These are phyloP conservation scores for Anthophora plumipes DNA, from an alignment of 2,888 invertebrate genomes.

Conservation along the genomic window DNA sequence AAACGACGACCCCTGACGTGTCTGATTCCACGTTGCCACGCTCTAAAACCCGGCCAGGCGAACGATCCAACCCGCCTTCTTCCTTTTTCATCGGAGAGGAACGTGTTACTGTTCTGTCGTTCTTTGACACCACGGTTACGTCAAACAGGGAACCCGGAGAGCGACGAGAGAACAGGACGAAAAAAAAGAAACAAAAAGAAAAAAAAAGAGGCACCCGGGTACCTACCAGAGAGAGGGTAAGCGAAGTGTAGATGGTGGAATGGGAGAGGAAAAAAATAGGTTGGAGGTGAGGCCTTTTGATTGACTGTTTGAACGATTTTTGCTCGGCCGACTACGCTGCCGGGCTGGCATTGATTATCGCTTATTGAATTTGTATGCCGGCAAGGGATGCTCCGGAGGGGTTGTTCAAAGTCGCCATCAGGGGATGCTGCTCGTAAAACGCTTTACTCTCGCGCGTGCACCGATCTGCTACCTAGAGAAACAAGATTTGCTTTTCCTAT, in stretches of 20 bases:
- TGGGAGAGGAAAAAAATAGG: slow-evolving; percentile 62
- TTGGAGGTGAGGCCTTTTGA: slow-evolving; percentile 78
- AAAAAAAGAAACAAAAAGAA: slow-evolving; percentile 51
- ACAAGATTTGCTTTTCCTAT: slow-evolving; percentile 42
- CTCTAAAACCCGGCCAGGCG: slow-evolving; percentile 60
- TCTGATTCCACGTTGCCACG: slow-evolving; percentile 70
- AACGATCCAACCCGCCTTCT: slow-evolving; percentile 54
- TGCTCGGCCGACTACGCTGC: slow-evolving; percentile 77
- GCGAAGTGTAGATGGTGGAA: slow-evolving; percentile 58
- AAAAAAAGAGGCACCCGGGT: background rate
- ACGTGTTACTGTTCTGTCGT: slow-evolving; percentile 66
- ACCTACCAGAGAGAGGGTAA: slow-evolving; percentile 46
- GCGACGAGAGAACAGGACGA: slow-evolving; percentile 51
- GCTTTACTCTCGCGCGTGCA: slow-evolving; percentile 61
- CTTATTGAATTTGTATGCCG: slow-evolving; percentile 82
- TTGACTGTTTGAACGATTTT: slow-evolving; percentile 84
- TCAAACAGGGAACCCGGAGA: slow-evolving; percentile 58
- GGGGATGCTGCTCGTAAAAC: slow-evolving; percentile 67
- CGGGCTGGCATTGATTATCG: slow-evolving; percentile 83
- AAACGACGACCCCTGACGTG: slow-evolving; percentile 63
- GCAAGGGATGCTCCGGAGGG: slow-evolving; percentile 68
- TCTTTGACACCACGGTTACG: slow-evolving; percentile 75
- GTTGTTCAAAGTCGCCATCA: slow-evolving; percentile 73
- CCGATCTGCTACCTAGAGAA: slow-evolving; percentile 35
- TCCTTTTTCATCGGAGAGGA: slow-evolving; percentile 57